phyloP scores from a whole-genome alignment of 2,113 vertebrate species.

The Oreochromis niloticus region DNA sequence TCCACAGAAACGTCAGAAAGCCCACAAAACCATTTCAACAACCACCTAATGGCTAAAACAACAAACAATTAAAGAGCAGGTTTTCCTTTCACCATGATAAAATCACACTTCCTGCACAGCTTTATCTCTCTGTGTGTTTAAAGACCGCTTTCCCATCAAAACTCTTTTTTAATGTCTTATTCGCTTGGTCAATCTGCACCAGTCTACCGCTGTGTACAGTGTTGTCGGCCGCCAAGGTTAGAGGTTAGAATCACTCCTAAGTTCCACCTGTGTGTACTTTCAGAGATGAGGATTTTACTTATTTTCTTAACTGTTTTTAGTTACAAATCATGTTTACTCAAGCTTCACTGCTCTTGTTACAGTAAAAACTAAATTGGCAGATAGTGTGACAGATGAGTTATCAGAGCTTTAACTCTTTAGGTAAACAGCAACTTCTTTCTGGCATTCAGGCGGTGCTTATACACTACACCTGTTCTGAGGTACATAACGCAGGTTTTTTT shows the following conservation, averaged over 20 bases:
- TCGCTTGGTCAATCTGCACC: rapidly evolving
- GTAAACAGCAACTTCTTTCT: neutral
- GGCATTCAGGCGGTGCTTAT: neutral
- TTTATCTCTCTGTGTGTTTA: neutral
- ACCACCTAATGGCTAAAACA: neutral
- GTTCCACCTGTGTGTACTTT: neutral
- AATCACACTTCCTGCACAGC: neutral
- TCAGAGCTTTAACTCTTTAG: neutral
- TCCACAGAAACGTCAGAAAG: neutral
- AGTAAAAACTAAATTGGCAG: neutral
- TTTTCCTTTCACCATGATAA: neutral
- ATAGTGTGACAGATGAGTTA: rapidly evolving
- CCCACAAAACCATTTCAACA: neutral
- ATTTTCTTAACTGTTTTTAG: neutral
- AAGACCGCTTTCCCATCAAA: rapidly evolving
- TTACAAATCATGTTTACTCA: neutral
- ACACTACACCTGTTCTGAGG: neutral
- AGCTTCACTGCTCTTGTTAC: neutral
- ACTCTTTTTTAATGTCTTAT: neutral
- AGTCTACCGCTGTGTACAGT: neutral
- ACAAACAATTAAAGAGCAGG: neutral
- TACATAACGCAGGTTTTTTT: neutral
- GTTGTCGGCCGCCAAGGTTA: rapidly evolving
- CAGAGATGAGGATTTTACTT: rapidly evolving
- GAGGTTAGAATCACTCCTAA: neutral